Base-by-base conservation (phyloP, 2,888 invertebrate genomes). In the Heteropelma amictum region DNA sequence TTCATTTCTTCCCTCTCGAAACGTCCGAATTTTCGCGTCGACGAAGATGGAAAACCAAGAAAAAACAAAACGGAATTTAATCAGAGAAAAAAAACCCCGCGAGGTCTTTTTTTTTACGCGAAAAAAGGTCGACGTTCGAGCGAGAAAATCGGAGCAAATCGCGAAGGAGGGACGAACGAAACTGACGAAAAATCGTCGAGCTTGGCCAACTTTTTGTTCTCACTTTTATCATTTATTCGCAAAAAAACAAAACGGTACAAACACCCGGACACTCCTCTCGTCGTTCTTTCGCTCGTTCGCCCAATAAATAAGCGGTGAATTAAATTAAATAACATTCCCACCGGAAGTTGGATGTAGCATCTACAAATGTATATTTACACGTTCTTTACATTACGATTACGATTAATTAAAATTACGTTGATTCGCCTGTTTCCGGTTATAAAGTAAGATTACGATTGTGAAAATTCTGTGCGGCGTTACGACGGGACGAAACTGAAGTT, bases 241-340 rank as follows among this genome's bases (percentile, higher is more conserved):
- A 54, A 38, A 58, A 30, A 30, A 14, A 2, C 19, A 54, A 67
- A 35, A 56, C 26, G 33, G 17, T 28, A 23, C n/a, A n/a, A n/a
- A n/a, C n/a, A n/a, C n/a, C n/a, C n/a, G n/a, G n/a, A n/a, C 8
- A 35, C n/a, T 47, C 21, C 28, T 51, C 8, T 54, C 17, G 7
- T 35, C 58, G 38, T 64, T 58, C 45, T 49, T 60, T 10, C 69
- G 51, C 63, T 45, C 47, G 60, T 61, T 64, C 69, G 72, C 49
- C 64, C 67, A 78, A 78, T 78, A 77, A 78, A 78, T 77, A 72
- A 78, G 61, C 70, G 61, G n/a, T n/a, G n/a, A n/a, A n/a, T n/a
- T 51, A 45, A 42, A 73, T 53, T 65, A 67, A 40, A 35, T 38
- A 54, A 58, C 23, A 70, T 33, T 42, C 60, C 30, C 47, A 30